Percentiles rank a stretch among this genome's conserved stretches.
Conservation (phyloP, 2,888 invertebrate species). For the Lamproptera curius region DNA sequence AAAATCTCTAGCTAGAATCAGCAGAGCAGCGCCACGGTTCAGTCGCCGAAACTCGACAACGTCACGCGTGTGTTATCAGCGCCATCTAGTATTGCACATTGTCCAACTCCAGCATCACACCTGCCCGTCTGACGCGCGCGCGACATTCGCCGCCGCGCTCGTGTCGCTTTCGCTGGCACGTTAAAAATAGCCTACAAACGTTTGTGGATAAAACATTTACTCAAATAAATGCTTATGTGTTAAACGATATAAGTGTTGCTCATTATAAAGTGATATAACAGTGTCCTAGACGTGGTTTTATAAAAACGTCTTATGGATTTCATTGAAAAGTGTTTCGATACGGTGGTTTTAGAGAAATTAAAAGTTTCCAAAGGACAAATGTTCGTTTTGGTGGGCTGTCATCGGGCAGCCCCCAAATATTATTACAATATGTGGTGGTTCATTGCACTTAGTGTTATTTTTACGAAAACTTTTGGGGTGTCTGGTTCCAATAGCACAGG, state of each 20-base stretch:
- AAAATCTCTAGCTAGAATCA: constrained; percentile 74
- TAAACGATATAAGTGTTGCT: constrained; percentile 53
- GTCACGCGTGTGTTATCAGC: constrained; percentile 49
- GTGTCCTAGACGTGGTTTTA: constrained; percentile 51
- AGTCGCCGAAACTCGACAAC: constrained; percentile 68
- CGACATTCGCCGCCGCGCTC: constrained; percentile 67
- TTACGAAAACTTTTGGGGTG: constrained; percentile 60
- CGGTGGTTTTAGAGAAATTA: constrained; percentile 62
- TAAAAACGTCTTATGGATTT: constrained; percentile 33
- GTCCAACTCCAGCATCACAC: constrained; percentile 45
- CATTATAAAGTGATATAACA: constrained; percentile 35
- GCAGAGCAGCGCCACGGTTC: constrained; percentile 70
- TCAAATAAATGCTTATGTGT: constrained; percentile 55
- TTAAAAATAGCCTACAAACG: constrained; percentile 75
- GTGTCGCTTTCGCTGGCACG: constrained; percentile 71
- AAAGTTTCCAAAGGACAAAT: constrained; percentile 67
- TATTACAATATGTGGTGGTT: constrained; percentile 76
- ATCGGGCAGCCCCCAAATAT: constrained; percentile 72
- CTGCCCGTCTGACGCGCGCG: constrained; percentile 38
- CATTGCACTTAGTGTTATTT: constrained; percentile 67
- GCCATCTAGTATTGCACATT: constrained; percentile 70
- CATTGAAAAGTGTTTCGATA: constrained; percentile 46
- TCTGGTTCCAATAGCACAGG: constrained; percentile 55
- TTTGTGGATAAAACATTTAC: constrained; percentile 54
- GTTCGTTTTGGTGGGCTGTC: constrained; percentile 75